Evolutionary conservation across 2,797 vertebrate species (phyloP).

Genomic region (Xyrichtys novacula): DNA sequence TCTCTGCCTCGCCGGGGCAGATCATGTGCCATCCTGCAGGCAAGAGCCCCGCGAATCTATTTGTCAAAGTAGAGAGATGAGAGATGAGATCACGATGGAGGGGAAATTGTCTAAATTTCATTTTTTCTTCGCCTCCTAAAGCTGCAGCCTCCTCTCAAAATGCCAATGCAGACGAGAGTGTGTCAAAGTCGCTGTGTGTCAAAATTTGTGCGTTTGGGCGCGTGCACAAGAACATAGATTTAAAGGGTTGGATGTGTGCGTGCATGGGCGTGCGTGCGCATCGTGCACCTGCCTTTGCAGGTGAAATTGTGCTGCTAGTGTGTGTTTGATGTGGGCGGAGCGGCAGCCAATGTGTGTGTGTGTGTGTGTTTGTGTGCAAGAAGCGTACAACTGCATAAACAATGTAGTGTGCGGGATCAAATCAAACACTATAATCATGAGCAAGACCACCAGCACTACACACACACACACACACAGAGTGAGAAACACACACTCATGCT

Average conservation of each 20-base stretch:
- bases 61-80: neutral
- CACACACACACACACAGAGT: slow-evolving; percentile 8
- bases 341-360: neutral
- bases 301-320: slow-evolving; percentile 35
- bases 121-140: neutral
- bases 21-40: slow-evolving; percentile 5
- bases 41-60: neutral
- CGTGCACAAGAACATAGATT: neutral
- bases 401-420: slow-evolving; percentile 29
- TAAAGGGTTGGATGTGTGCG: slow-evolving; percentile 1
- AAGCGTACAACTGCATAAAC: slow-evolving; percentile 3
- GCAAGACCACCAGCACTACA: slow-evolving; percentile 15
- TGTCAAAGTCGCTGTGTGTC: slow-evolving; percentile 35
- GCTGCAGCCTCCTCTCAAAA: slow-evolving; percentile 11
- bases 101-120: neutral
- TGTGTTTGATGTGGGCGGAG: slow-evolving; percentile 3
- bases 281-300: slow-evolving; percentile 62
- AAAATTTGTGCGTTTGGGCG: slow-evolving; percentile 26
- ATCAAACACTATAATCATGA: slow-evolving; percentile 21
- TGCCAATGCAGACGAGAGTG: slow-evolving; percentile 52
- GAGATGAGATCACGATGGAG: neutral
- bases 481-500: slow-evolving; percentile 15
- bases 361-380: neutral
- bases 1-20: neutral
- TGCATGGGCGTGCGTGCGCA: slow-evolving; percentile 4